phyloP scores from a whole-genome alignment of 2,797 vertebrate genomes.

The Acropternis orthonyx region DNA sequence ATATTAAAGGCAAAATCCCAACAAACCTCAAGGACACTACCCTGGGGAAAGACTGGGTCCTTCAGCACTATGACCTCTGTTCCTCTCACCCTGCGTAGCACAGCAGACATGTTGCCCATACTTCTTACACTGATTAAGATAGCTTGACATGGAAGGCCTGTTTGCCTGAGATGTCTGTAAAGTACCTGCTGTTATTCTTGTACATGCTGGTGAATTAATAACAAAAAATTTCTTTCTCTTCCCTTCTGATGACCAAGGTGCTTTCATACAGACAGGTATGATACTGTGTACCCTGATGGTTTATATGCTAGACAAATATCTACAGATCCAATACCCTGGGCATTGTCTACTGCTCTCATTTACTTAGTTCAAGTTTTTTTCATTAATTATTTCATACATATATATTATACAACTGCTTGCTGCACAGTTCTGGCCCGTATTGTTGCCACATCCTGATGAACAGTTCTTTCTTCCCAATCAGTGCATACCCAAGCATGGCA shows the following conservation, averaged over 20 bases:
- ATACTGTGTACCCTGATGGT: not conserved
- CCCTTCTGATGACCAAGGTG: not conserved
- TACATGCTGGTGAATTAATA: not conserved
- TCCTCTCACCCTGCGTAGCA: not conserved
- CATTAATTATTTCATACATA: not conserved
- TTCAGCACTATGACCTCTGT: fast-evolving
- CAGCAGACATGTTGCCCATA: not conserved
- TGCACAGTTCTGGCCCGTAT: not conserved
- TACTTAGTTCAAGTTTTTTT: not conserved
- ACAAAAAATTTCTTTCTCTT: not conserved
- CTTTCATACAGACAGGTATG: not conserved
- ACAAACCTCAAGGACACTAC: not conserved
- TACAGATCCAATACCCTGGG: not conserved
- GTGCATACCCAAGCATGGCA: not conserved
- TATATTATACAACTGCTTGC: not conserved
- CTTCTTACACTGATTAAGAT: not conserved
- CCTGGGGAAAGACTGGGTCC: not conserved
- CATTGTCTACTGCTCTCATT: not conserved
- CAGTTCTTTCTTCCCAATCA: not conserved
- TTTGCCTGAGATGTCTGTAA: not conserved
- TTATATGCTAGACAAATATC: not conserved
- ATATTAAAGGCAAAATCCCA: not conserved
- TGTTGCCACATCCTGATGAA: not conserved
- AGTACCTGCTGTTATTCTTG: not conserved
- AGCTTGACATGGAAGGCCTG: not conserved